A percentile compares a stretch with the other conserved stretches of the same genome.
phyloP scores from a whole-genome alignment of 1,140 invertebrate species.

The Plodia interpunctella region DNA sequence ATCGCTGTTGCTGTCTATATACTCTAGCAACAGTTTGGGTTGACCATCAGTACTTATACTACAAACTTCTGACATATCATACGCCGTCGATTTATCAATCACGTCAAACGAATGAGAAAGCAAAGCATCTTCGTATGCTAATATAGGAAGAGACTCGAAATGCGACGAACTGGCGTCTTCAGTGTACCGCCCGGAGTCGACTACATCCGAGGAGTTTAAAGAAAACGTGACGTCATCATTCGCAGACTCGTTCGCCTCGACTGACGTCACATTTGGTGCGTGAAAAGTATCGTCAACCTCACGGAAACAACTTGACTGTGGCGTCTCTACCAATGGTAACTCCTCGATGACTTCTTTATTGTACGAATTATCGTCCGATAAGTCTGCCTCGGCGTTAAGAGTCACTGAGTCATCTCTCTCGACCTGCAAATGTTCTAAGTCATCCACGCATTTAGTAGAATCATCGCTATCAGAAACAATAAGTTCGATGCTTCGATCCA shows the following conservation, averaged over 20 bases:
- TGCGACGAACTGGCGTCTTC: constrained; percentile 61
- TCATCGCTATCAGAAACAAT: constrained; percentile 57
- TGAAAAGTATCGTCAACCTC: constrained; percentile 24
- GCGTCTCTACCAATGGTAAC: constrained; percentile 19
- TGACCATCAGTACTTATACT: constrained; percentile 20
- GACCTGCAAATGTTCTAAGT: constrained; percentile 47
- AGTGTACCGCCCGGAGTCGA: constrained; percentile 61
- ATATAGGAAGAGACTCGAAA: constrained; percentile 37
- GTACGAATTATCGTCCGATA: constrained; percentile 55
- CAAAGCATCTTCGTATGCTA: constrained; percentile 55
- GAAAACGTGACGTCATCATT: constrained; percentile 42
- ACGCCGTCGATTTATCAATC: constrained; percentile 39
- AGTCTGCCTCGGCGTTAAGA: constrained; percentile 57
- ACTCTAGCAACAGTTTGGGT: constrained; percentile 40
- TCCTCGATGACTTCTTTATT: constrained; percentile 27
- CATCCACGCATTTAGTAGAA: constrained; percentile 63
- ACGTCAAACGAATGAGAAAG: constrained; percentile 56
- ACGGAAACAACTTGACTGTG: constrained; percentile 19
- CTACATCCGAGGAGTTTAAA: constrained; percentile 52
- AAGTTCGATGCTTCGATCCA: constrained; percentile 58
- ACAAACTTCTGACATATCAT: constrained; percentile 30
- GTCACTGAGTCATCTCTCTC: constrained; percentile 58
- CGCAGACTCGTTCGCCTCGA: too few relatives aligned
- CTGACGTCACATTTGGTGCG: constrained; percentile 22
- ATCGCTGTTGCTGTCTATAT: constrained; percentile 57